Conservation (phyloP, 2,888 invertebrate species). For the Caenorhabditis sp. region DNA sequence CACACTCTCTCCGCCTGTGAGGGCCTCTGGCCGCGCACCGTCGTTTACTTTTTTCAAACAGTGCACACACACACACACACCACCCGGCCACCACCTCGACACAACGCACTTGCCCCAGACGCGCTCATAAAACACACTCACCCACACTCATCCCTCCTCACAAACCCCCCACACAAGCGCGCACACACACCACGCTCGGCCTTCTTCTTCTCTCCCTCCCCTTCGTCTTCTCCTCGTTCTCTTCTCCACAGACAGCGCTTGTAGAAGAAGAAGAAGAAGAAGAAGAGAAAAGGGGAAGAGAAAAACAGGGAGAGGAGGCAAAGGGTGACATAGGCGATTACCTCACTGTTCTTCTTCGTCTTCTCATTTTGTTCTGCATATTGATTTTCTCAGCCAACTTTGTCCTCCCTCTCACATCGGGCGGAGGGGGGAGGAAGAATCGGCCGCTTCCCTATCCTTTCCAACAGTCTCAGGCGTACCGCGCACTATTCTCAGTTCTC, state of each 20-base stretch:
- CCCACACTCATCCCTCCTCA: conserved; percentile 49
- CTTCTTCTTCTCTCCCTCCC: conserved; percentile 33
- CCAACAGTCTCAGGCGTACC: conserved; percentile 3
- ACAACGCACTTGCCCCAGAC: conserved; percentile 49
- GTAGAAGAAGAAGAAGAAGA: conserved; percentile 39
- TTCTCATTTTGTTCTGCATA: conserved; percentile 54
- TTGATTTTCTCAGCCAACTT: conserved; percentile 40
- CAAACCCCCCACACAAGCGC: conserved; percentile 40
- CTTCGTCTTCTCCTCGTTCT: conserved; percentile 13
- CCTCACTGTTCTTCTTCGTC: conserved; percentile 48
- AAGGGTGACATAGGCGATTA: conserved; percentile 53
- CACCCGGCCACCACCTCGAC: conserved; percentile 41
- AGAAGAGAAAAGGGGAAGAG: not conserved
- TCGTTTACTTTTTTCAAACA: conserved; percentile 56
- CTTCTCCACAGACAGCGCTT: conserved; percentile 25
- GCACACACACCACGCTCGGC: conserved; percentile 39
- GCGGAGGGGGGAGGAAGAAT: not conserved
- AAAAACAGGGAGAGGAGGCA: conserved; percentile 18
- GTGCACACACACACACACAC: conserved; percentile 46
- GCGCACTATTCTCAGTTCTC: conserved; percentile 35
- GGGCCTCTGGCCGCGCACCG: conserved; percentile 42
- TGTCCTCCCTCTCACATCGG: not conserved
- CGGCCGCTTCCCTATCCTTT: not conserved
- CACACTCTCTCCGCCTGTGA: conserved; percentile 1
- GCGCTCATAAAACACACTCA: conserved; percentile 50